Base-by-base conservation (phyloP, 1,140 invertebrate genomes). In the Bombus waltoni region DNA sequence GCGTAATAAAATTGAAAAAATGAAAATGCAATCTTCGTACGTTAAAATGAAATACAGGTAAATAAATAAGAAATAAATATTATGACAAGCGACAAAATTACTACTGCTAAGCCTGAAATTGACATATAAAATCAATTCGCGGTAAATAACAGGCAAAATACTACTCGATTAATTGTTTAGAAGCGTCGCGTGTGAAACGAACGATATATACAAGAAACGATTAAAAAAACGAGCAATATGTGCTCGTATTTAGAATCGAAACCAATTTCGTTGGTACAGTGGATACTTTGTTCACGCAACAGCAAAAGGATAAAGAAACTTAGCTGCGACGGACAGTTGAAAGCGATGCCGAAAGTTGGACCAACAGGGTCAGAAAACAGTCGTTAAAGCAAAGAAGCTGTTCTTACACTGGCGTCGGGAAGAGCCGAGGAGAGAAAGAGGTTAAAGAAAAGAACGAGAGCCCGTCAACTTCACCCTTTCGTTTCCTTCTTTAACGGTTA, bases 301-400 rank as follows among this genome's bases (percentile, higher is more conserved):
- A 80, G 86, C 76, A 44, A 38, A 77, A 66, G 66, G 44, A 74
- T 78, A 68, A 59, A 38, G 84, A 81, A 81, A 72, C 6, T 65
- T 78, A 71, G 62, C 88, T 91, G 91, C 88, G 66, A 87, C 83
- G 84, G 91, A 92, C 91, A 93, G 91, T 82, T 91, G 79, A 87
- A 91, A 92, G 87, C 91, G 90, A 93, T 92, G 88, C 88, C 78
- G 85, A 92, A 91, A 91, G 90, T 91, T 89, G 75, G 28, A 74
- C 71, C 77, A 86, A 72, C 78, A 59, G 72, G 84, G 88, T 89
- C 81, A 85, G 88, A 88, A 89, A 91, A 91, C 88, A 92, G 87
- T 92, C 91, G 90, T 92, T 92, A 92, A 89, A 90, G 83, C 89
- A 75, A 87, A 89, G 85, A 80, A 82, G 70, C 86, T 87, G 83